phyloP scores from a whole-genome alignment of 2,113 vertebrate genomes.

The Spheniscus mendiculus region DNA sequence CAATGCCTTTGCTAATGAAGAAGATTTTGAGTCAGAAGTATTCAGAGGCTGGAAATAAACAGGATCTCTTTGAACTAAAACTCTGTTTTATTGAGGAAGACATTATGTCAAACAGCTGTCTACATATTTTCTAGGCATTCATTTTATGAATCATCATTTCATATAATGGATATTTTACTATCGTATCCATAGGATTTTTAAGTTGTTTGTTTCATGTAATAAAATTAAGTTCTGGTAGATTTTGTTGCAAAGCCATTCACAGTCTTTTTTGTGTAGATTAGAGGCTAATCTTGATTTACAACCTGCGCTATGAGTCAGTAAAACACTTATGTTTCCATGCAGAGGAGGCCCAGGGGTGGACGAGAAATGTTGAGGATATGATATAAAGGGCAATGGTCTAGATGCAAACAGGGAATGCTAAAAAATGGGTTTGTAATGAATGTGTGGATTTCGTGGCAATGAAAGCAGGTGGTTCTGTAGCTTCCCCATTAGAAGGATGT shows the following conservation, averaged over 20 bases:
- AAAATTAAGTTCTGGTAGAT: neutral
- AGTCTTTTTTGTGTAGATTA: neutral
- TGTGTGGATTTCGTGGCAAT: neutral
- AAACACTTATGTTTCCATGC: neutral
- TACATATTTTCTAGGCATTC: neutral
- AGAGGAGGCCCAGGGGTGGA: neutral
- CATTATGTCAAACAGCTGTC: slow-evolving; percentile 25
- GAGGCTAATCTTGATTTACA: neutral
- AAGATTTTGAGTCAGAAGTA: neutral
- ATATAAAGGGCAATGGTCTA: neutral
- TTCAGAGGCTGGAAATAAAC: neutral
- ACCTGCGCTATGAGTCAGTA: rapidly evolving
- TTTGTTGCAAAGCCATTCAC: neutral
- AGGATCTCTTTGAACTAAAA: neutral
- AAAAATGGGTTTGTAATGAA: neutral
- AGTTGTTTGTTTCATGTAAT: neutral
- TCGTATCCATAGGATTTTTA: neutral
- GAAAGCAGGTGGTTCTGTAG: neutral
- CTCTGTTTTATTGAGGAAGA: neutral
- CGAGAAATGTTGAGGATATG: neutral
- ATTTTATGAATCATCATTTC: slow-evolving; percentile 4
- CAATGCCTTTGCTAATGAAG: neutral
- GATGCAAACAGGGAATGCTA: neutral
- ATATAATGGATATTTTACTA: neutral
- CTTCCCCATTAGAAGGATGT: neutral